phyloP scores from a whole-genome alignment of 2,888 invertebrate genomes.

The Nemapogon koenigi region DNA sequence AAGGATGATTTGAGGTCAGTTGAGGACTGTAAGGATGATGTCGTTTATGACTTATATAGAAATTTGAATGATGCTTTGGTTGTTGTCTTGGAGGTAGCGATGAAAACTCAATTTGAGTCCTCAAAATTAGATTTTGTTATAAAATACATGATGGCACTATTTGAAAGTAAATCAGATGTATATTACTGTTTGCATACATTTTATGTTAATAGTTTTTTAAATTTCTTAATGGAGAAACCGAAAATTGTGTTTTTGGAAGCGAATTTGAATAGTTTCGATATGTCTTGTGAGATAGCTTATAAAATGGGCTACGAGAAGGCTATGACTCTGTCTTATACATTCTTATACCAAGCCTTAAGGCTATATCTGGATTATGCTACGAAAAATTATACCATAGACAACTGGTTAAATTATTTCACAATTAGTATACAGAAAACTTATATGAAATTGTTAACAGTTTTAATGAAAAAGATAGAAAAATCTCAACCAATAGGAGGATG shows the following conservation, averaged over 20 bases:
- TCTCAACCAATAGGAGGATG: conserved; percentile 39
- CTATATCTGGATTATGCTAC: conserved; percentile 36
- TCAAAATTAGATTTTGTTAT: conserved; percentile 24
- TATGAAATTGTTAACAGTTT: no score
- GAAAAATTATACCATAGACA: no score
- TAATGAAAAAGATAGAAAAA: conserved; percentile 26
- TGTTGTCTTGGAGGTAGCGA: conserved; percentile 34
- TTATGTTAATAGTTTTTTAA: conserved; percentile 33
- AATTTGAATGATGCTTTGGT: conserved; percentile 42
- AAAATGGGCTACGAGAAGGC: conserved; percentile 29
- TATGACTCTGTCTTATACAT: conserved; percentile 34
- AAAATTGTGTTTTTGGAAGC: conserved; percentile 23
- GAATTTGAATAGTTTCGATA: conserved; percentile 26
- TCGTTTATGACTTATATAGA: conserved; percentile 28
- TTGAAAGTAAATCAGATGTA: conserved; percentile 30
- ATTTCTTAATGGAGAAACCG: conserved; percentile 27
- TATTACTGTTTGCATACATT: conserved; percentile 40
- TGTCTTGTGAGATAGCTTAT: conserved; percentile 29
- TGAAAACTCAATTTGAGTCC: conserved; percentile 27
- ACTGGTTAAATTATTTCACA: no score
- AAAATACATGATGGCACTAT: conserved; percentile 22
- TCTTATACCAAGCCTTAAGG: conserved; percentile 34
- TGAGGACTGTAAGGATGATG: conserved; percentile 26
- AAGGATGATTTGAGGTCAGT: conserved; percentile 26
- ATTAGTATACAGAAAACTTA: no score